Conservation (phyloP, 1,140 invertebrate species). For the Euwallacea fornicatus region DNA sequence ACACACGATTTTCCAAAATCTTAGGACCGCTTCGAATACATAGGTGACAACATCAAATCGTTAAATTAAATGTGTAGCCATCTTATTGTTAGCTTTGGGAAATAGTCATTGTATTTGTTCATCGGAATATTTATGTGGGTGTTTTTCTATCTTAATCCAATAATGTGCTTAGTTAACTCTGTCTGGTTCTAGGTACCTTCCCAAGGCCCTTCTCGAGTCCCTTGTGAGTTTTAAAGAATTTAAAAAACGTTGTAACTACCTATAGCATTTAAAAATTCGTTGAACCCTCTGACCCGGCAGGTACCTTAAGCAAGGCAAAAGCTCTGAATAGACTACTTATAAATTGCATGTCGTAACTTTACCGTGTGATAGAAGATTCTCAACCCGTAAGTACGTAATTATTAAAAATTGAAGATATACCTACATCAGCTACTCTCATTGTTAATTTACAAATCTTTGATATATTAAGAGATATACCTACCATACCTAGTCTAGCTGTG, state of each 20-base stretch:
- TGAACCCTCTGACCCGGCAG: too few species aligned
- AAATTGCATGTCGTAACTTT: background rate
- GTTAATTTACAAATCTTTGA: too few species aligned
- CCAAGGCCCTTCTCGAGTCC: too few species aligned
- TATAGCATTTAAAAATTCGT: too few species aligned
- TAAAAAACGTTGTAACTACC: too few species aligned
- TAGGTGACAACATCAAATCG: background rate
- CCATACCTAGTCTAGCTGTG: conserved; percentile 28
- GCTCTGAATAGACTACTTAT: background rate
- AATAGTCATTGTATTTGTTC: conserved; percentile 4
- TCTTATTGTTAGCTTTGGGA: conserved; percentile 2
- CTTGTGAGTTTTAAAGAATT: too few species aligned
- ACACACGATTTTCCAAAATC: too few species aligned
- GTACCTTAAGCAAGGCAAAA: background rate
- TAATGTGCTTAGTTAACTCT: too few species aligned
- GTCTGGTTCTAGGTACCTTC: too few species aligned
- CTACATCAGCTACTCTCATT: too few species aligned
- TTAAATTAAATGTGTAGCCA: conserved; percentile 1
- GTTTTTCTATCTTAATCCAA: background rate
- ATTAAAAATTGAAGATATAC: background rate
- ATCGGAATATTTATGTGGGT: background rate
- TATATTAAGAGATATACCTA: conserved; percentile 1
- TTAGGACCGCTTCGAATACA: too few species aligned
- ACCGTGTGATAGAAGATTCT: background rate
- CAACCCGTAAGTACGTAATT: background rate